Percentiles rank a stretch among this genome's conserved stretches.
These are phyloP conservation scores for Columba guinea DNA, from an alignment of 2,797 vertebrate genomes.

Conservation along the genomic window DNA sequence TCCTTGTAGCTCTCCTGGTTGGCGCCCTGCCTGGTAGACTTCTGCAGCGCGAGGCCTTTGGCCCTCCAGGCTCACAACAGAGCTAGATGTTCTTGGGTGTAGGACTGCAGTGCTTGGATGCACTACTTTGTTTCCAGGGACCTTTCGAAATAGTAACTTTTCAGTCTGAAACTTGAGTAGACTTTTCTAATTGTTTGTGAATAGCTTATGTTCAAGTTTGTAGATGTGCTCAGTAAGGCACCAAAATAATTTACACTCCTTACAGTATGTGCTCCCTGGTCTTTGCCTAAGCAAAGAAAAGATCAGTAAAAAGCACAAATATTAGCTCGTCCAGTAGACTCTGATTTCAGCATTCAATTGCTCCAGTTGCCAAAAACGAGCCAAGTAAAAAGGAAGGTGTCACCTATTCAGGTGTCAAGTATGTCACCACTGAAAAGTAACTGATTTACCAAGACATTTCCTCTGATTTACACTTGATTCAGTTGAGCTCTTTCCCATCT, in stretches of 20 bases:
- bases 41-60: neutral
- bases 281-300: neutral
- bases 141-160: neutral
- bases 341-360: neutral
- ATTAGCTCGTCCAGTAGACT: neutral
- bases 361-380: neutral
- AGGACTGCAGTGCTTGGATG: neutral
- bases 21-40: slow-evolving; percentile 12
- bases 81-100: neutral
- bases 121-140: neutral
- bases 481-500: neutral
- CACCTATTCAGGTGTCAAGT: neutral
- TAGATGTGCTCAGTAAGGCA: neutral
- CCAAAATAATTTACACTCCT: neutral
- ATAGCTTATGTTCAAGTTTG: neutral
- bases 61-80: neutral
- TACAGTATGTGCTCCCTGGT: neutral
- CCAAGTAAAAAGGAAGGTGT: neutral
- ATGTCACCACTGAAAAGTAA: neutral
- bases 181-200: neutral
- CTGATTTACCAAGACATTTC: neutral
- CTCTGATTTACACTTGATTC: neutral
- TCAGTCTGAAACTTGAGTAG: neutral
- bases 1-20: slow-evolving; percentile 5
- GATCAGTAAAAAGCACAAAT: neutral